Percentiles rank a stretch among this genome's conserved stretches.
Conservation (phyloP, 2,888 invertebrate species). For the Noctua janthina region DNA sequence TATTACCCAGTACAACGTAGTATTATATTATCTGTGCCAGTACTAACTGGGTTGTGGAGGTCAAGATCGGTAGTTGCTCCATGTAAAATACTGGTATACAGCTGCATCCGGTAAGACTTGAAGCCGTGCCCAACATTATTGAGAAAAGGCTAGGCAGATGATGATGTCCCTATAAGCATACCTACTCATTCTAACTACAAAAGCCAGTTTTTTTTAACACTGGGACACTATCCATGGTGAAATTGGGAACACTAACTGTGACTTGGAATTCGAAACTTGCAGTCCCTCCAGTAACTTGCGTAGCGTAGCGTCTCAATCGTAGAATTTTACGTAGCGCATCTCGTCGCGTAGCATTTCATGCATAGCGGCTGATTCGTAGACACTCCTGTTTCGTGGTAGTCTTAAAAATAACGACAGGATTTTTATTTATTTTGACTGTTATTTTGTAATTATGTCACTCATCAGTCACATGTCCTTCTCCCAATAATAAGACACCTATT, state of each 20-base stretch:
- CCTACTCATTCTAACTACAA: too few species aligned
- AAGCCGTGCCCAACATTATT: too few species aligned
- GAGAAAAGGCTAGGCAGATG: too few species aligned
- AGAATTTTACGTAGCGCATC: conserved; percentile 26
- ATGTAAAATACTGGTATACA: too few species aligned
- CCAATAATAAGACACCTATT: not conserved
- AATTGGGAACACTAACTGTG: not conserved
- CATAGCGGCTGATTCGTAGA: conserved; percentile 27
- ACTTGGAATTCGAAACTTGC: not conserved
- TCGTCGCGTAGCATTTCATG: not conserved
- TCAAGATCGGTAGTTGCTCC: too few species aligned
- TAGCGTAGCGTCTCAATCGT: conserved; percentile 3
- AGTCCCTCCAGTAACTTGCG: conserved; percentile 2
- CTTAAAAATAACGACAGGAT: not conserved
- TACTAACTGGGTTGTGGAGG: too few species aligned
- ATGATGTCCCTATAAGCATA: too few species aligned
- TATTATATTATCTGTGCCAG: too few species aligned
- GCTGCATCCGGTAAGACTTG: too few species aligned
- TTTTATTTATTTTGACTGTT: not conserved
- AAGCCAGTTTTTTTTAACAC: too few species aligned
- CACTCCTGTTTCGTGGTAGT: not conserved
- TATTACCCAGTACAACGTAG: too few species aligned
- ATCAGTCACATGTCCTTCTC: not conserved
- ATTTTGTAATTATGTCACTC: not conserved
- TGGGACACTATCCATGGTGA: too few species aligned